Conservation (phyloP, 2,113 vertebrate species). For the Aplodontia rufa region DNA sequence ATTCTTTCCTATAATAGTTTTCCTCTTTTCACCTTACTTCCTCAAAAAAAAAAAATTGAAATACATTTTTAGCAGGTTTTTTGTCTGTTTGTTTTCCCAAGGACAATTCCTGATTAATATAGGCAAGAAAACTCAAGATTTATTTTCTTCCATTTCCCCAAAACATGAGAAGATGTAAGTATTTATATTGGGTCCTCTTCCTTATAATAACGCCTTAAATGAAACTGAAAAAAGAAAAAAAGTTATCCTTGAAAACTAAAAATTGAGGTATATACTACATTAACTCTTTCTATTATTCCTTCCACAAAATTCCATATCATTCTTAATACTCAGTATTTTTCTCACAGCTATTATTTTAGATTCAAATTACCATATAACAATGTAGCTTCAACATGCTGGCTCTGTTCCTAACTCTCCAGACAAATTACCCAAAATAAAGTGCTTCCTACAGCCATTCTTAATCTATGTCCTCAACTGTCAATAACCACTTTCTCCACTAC, state of each 20-base stretch:
- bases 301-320: neutral
- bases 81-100: neutral
- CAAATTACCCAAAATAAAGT: neutral
- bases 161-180: neutral
- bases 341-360: conserved; percentile 11
- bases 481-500: neutral
- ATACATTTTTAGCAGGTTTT: neutral
- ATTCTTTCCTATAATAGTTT: neutral
- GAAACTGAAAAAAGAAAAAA: neutral
- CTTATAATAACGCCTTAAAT: neutral
- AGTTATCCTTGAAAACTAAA: neutral
- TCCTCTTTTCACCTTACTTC: neutral
- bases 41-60: neutral
- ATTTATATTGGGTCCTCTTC: neutral
- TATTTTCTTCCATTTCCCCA: conserved; percentile 3
- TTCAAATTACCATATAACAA: neutral
- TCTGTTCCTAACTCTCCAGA: conserved; percentile 10
- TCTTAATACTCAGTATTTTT: conserved; percentile 5
- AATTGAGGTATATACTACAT: neutral
- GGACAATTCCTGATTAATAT: conserved; percentile 5
- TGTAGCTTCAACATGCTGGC: neutral
- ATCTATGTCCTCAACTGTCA: neutral
- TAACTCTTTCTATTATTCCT: conserved; percentile 25
- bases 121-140: conserved; percentile 35
- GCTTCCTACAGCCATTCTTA: neutral